Percentiles rank a stretch among this genome's conserved stretches.
These are phyloP conservation scores for Folsomia manolachei DNA, from an alignment of 2,888 invertebrate species.

Conservation along the genomic window DNA sequence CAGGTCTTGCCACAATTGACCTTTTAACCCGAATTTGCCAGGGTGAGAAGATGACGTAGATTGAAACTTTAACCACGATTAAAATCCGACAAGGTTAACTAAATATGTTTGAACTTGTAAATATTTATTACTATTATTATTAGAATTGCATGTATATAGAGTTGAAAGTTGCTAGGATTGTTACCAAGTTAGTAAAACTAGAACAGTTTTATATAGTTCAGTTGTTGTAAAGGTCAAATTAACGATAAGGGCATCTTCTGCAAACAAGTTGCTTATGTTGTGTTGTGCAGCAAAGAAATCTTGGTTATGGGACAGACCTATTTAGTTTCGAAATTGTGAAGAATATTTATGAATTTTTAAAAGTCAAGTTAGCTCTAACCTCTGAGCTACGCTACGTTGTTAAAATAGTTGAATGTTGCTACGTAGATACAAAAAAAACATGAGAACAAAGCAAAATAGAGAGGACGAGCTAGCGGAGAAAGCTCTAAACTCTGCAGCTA, in stretches of 20 bases:
- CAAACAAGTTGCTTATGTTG: not conserved
- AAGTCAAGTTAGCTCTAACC: not conserved
- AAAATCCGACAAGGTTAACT: too few species aligned
- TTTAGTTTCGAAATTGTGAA: not conserved
- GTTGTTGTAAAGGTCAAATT: not conserved
- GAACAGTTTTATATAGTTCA: not conserved
- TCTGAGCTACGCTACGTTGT: too few species aligned
- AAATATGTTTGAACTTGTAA: too few species aligned
- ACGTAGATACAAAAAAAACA: not conserved
- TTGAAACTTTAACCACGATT: not conserved
- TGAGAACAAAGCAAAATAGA: not conserved
- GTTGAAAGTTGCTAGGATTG: too few species aligned
- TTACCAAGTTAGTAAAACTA: too few species aligned
- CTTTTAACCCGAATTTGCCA: not conserved
- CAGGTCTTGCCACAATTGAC: not conserved
- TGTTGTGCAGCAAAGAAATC: not conserved
- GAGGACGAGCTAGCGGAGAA: not conserved
- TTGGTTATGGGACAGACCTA: not conserved
- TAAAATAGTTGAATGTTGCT: not conserved
- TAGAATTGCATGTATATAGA: too few species aligned
- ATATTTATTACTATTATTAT: too few species aligned
- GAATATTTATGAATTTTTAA: not conserved
- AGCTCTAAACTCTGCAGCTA: too few species aligned
- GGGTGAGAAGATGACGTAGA: not conserved
- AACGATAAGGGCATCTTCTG: not conserved